A percentile compares a stretch with the other conserved stretches of the same genome.
Evolutionary conservation across 2,888 invertebrate genomes (phyloP).

Genomic region (Drosophila pegasa): DNA sequence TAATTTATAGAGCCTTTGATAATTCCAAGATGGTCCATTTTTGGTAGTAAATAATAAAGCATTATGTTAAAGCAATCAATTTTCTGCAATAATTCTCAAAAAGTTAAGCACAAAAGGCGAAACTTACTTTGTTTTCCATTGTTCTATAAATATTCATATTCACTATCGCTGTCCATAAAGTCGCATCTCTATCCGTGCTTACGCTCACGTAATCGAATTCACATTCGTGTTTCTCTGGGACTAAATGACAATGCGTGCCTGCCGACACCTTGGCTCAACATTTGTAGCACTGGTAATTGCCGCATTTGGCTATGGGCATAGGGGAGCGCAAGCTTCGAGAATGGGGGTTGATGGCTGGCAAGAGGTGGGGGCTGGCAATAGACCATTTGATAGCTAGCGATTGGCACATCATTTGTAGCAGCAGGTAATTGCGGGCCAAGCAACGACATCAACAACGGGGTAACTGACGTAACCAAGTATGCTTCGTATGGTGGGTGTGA

Average conservation of each 20-base stretch:
- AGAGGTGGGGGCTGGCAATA: conserved; percentile 1
- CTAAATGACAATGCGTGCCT: conserved; percentile 74
- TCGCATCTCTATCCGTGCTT: conserved; percentile 19
- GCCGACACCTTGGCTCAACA: conserved; percentile 65
- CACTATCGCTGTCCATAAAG: conserved; percentile 5
- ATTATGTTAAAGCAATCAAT: no score
- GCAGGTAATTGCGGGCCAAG: conserved; percentile 45
- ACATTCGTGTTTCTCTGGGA: conserved; percentile 29
- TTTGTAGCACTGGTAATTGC: conserved; percentile 69
- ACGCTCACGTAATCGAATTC: conserved; percentile 8
- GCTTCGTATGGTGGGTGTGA: neutral
- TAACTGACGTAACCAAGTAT: conserved; percentile 48
- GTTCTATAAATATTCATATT: neutral
- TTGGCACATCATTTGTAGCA: conserved; percentile 70
- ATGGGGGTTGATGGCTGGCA: neutral
- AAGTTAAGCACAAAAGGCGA: no score
- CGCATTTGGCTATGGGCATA: conserved; percentile 41
- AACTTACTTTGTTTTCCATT: neutral
- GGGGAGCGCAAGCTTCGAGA: conserved; percentile 18
- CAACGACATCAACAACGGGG: conserved; percentile 12
- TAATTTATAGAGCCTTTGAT: no score
- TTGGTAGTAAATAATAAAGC: no score
- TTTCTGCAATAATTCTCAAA: no score
- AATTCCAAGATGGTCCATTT: no score
- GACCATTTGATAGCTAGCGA: conserved; percentile 55